These are phyloP conservation scores for Lucinisca nassula DNA, from an alignment of 2,888 invertebrate genomes.

Conservation along the genomic window DNA sequence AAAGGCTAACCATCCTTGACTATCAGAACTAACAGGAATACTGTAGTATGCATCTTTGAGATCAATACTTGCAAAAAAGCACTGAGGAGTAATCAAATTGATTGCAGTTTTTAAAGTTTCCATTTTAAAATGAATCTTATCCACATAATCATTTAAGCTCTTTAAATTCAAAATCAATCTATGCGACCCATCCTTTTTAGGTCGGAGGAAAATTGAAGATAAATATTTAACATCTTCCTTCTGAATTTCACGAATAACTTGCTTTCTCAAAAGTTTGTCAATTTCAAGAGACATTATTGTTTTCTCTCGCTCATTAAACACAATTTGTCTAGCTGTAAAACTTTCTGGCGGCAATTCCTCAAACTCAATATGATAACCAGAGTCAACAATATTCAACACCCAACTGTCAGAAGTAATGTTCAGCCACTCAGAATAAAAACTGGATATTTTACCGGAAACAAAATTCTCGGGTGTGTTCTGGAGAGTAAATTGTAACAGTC, in stretches of 20 bases:
- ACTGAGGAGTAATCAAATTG: slow-evolving; percentile 35
- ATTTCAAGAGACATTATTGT: neutral
- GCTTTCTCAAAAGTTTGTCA: neutral
- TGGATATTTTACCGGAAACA: too few relatives aligned
- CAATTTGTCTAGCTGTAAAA: neutral
- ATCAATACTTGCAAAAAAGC: slow-evolving; percentile 61
- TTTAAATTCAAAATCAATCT: slow-evolving; percentile 59
- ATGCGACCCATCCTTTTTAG: slow-evolving; percentile 51
- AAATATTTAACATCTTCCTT: neutral
- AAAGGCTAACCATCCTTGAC: neutral
- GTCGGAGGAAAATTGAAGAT: slow-evolving; percentile 41
- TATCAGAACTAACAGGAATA: slow-evolving; percentile 46
- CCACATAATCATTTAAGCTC: slow-evolving; percentile 44
- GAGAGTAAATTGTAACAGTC: too few relatives aligned
- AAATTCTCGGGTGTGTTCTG: too few relatives aligned
- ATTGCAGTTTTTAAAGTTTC: slow-evolving; percentile 57
- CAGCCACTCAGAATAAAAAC: too few relatives aligned
- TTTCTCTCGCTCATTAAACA: neutral
- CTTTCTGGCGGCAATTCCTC: neutral
- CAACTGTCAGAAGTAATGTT: too few relatives aligned
- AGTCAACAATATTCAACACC: too few relatives aligned
- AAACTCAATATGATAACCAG: slow-evolving; percentile 16
- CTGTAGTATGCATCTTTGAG: slow-evolving; percentile 63
- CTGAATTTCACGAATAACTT: neutral
- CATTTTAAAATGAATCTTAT: slow-evolving; percentile 67